Conservation (phyloP, 2,113 vertebrate species). For the Alaudala cheleensis region DNA sequence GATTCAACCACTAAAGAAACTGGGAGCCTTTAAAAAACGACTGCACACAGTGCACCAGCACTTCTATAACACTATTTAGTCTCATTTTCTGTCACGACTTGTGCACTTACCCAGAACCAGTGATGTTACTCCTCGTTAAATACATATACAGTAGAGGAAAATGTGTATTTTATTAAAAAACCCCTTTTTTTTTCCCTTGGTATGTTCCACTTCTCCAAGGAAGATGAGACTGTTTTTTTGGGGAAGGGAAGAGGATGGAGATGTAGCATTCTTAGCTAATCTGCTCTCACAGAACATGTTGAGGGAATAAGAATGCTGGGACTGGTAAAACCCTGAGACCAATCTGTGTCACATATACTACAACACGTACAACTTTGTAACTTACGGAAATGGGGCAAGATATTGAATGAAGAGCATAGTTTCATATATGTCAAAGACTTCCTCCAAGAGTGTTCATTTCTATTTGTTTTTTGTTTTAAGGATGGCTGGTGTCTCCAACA, state of each 20-base stretch:
- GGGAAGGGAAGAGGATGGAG: constrained; percentile 12
- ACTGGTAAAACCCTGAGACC: constrained; percentile 42
- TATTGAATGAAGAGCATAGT: constrained; percentile 73
- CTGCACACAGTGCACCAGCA: background rate
- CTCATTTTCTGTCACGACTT: background rate
- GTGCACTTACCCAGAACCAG: constrained; percentile 11
- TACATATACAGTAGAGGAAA: background rate
- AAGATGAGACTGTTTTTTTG: background rate
- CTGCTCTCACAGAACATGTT: background rate
- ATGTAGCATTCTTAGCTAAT: constrained; percentile 34
- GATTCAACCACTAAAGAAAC: background rate
- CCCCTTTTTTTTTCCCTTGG: background rate
- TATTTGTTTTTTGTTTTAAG: constrained; percentile 58
- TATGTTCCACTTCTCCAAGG: background rate
- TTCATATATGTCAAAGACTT: constrained; percentile 69
- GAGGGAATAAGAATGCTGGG: constrained; percentile 18
- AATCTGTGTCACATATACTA: constrained; percentile 64
- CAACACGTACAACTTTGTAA: constrained; percentile 67
- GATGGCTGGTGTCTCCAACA: constrained; percentile 60
- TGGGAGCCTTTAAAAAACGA: background rate
- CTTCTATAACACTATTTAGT: background rate
- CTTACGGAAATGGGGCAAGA: constrained; percentile 73
- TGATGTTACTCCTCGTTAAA: background rate
- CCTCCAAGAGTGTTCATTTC: constrained; percentile 56
- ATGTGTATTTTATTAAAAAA: background rate